These are phyloP conservation scores for Drosophila mimica DNA, from an alignment of 2,888 invertebrate species.

Conservation along the genomic window DNA sequence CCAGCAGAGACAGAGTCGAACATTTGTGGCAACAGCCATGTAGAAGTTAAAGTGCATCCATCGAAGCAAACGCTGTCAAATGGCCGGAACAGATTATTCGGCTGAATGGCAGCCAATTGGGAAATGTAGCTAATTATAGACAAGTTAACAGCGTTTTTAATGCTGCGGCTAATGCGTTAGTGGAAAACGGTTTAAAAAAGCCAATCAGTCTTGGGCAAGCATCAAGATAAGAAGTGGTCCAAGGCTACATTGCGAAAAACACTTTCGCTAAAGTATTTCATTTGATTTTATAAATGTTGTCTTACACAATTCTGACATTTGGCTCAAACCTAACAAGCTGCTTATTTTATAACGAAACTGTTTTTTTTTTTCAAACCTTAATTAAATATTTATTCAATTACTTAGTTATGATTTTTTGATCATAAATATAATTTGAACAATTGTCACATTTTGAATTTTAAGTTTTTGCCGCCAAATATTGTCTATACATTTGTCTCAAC, in stretches of 20 bases:
- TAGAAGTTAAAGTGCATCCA: slow-evolving; percentile 57
- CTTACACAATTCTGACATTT: not conserved
- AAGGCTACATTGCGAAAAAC: slow-evolving; percentile 7
- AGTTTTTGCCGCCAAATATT: slow-evolving; percentile 23
- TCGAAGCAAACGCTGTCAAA: slow-evolving; percentile 38
- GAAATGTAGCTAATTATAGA: slow-evolving; percentile 39
- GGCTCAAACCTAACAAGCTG: not conserved
- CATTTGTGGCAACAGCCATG: slow-evolving; percentile 32
- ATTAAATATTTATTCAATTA: not conserved
- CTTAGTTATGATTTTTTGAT: not conserved
- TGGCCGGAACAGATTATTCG: slow-evolving; percentile 64
- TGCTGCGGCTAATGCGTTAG: slow-evolving; percentile 14
- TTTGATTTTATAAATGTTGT: not conserved
- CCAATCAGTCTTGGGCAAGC: slow-evolving; percentile 30
- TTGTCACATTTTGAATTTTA: slow-evolving; percentile 19
- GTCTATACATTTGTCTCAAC: slow-evolving; percentile 16
- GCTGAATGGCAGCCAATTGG: slow-evolving; percentile 56
- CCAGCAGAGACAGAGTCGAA: not conserved
- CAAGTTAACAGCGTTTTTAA: slow-evolving; percentile 14
- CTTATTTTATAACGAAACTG: not conserved
- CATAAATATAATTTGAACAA: not conserved
- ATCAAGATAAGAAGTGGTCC: slow-evolving; percentile 2
- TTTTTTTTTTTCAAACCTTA: not conserved
- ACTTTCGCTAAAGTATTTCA: not conserved
- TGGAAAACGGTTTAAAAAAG: slow-evolving; percentile 2